Conservation (phyloP, 2,888 invertebrate species). For the Bugula neritina region DNA sequence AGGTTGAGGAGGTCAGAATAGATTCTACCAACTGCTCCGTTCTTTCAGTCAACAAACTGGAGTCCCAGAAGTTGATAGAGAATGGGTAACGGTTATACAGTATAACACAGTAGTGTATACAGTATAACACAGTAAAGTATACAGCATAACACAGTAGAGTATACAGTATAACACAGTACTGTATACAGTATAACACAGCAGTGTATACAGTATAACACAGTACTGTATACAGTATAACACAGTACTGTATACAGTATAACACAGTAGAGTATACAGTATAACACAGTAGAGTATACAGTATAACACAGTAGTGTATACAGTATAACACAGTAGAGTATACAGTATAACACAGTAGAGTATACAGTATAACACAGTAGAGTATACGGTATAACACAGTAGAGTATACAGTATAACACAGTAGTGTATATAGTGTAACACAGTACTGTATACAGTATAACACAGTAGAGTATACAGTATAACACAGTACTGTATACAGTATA, state of each 20-base stretch:
- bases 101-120: too few relatives aligned
- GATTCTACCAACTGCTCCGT: neutral
- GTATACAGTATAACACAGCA: neutral
- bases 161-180: neutral
- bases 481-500: neutral
- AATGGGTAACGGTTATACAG: conserved; percentile 2
- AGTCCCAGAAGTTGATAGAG: neutral
- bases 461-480: neutral
- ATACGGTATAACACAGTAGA: neutral
- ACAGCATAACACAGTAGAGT: neutral
- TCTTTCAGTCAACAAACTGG: neutral
- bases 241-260: neutral
- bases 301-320: neutral
- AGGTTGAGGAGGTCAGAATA: neutral
- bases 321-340: neutral
- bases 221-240: neutral
- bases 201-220: neutral
- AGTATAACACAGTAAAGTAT: too few relatives aligned
- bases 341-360: neutral
- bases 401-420: neutral
- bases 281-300: neutral
- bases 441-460: neutral
- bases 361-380: neutral
- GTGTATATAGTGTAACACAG: neutral
- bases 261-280: neutral